Percentiles rank a stretch among this genome's conserved stretches.
Evolutionary conservation across 2,113 vertebrate species (phyloP).

Genomic region (Todiramphus chloris): DNA sequence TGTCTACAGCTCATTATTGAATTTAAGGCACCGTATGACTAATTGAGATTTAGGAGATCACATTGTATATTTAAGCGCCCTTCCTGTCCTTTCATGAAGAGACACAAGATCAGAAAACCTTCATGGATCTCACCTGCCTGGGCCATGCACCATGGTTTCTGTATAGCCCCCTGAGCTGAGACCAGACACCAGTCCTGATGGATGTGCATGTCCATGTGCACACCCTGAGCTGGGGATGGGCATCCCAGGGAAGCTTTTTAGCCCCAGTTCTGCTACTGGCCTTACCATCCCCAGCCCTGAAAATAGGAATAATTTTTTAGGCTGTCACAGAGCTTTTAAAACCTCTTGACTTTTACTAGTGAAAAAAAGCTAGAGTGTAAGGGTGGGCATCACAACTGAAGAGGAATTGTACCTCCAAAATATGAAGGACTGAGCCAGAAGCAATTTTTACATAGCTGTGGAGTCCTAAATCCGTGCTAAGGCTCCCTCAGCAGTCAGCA

Average conservation of each 20-base stretch:
- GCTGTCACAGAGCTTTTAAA: background rate
- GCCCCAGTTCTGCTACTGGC: background rate
- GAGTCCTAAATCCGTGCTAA: background rate
- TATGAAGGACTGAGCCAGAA: background rate
- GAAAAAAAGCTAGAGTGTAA: background rate
- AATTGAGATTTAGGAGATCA: background rate
- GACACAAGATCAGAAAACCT: background rate
- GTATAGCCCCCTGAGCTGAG: rapidly evolving
- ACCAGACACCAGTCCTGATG: rapidly evolving
- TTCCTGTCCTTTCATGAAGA: background rate
- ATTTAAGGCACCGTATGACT: background rate
- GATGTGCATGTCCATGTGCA: rapidly evolving
- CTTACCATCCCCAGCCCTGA: background rate
- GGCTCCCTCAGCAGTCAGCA: background rate
- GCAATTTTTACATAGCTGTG: background rate
- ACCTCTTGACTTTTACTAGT: background rate
- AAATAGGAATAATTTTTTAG: background rate
- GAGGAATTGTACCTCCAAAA: background rate
- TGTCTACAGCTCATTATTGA: background rate
- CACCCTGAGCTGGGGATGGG: background rate
- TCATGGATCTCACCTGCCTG: background rate
- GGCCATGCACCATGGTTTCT: rapidly evolving
- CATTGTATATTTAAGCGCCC: background rate
- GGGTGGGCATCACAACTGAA: background rate
- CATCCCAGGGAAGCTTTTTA: rapidly evolving